Base-by-base conservation (phyloP, 2,888 invertebrate species). In the Ichneumoninae sp. region DNA sequence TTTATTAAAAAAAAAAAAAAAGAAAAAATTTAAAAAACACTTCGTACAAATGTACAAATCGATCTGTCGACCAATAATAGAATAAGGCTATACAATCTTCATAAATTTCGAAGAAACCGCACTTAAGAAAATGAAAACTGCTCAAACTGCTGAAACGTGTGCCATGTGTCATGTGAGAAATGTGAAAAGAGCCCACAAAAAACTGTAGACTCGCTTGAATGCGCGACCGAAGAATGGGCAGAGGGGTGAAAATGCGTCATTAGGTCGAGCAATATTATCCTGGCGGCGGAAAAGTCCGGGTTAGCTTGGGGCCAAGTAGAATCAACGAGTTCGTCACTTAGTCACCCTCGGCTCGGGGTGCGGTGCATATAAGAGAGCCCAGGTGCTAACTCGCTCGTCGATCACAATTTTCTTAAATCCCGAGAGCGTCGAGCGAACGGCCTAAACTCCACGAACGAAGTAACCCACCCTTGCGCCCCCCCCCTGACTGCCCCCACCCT, bases 381-480 rank as follows among this genome's bases (percentile, higher is more conserved):
- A 78, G 68, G 77, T 74, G 74, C 72, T 54, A 40, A 74, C 69
- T 72, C 72, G 69, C 72, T 84, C 84, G 69, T 84, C 84, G 77
- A 84, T 84, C 84, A 78, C 84, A 81, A 84, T 81, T 84, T 84
- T 81, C 81, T 77, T 69, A 74, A 84, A 81, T 84, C 84, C 84
- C 81, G 40, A 33, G 81, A 78, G 84, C 47, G 26, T 69, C 62
- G 62, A 72, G 68, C 71, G 60, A 66, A 82, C 69, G 68, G 68
- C 69, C 78, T 62, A 69, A 82, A 70, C 69, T 77, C 69, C 47
- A 10, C 16, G 69, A 71, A 57, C 50, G 71, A 19, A 52, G 44
- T 13, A 7, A 8, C 8, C 13, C 47, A 40, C 22, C 30, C 16
- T 10, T 7, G 47, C 7, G 30, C 13, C 36, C 13, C 36, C 50